phyloP scores from a whole-genome alignment of 2,113 vertebrate species.

The Microcebus griseorufus region DNA sequence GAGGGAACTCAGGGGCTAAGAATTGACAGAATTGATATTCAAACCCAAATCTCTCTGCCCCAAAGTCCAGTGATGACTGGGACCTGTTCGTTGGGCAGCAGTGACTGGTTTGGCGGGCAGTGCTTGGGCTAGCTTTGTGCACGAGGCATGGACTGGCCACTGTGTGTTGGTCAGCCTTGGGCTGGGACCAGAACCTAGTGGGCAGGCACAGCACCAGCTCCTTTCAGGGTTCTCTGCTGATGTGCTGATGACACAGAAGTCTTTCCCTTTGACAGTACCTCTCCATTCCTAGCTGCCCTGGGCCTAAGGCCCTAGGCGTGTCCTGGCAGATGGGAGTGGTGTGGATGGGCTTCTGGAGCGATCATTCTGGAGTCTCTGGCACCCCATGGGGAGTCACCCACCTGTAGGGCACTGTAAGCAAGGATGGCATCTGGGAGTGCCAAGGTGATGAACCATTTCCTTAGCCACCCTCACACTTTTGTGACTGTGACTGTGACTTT shows the following conservation, averaged over 20 bases:
- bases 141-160: neutral
- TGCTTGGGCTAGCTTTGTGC: neutral
- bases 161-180: neutral
- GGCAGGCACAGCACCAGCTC: neutral
- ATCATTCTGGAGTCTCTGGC: neutral
- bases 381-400: neutral
- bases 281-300: neutral
- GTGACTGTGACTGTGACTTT: neutral
- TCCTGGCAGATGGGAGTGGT: neutral
- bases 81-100: neutral
- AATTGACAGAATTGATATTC: neutral
- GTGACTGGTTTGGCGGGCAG: neutral
- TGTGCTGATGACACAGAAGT: neutral
- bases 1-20: neutral
- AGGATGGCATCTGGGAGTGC: neutral
- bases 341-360: neutral
- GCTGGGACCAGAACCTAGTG: neutral
- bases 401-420: neutral
- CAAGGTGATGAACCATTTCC: conserved; percentile 46
- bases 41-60: neutral
- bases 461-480: neutral
- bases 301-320: neutral
- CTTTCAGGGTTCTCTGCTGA: neutral
- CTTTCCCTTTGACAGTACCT: neutral
- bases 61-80: neutral